Percentiles rank a stretch among this genome's conserved stretches.
Evolutionary conservation across 1,140 invertebrate species (phyloP).

Genomic region (Arion vulgaris): DNA sequence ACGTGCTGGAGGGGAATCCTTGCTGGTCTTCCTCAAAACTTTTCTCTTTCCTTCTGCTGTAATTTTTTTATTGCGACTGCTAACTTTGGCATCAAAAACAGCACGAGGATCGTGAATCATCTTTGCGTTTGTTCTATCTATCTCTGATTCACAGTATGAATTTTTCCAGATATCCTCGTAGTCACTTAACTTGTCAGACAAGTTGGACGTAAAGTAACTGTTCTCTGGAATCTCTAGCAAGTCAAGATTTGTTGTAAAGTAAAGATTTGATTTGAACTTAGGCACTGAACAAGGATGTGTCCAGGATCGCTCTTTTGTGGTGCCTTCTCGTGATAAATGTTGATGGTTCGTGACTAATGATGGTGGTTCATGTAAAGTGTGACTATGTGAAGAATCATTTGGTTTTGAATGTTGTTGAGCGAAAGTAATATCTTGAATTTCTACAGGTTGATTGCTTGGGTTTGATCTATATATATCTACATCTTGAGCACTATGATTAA

Average conservation of each 20-base stretch:
- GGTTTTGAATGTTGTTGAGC: neutral
- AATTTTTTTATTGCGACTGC: neutral
- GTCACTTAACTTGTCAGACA: slow-evolving; percentile 93
- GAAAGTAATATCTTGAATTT: neutral
- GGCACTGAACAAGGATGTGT: slow-evolving; percentile 14
- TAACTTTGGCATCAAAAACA: slow-evolving; percentile 16
- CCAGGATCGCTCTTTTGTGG: slow-evolving; percentile 12
- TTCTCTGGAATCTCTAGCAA: slow-evolving; percentile 59
- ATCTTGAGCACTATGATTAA: neutral
- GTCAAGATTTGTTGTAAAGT: slow-evolving; percentile 56
- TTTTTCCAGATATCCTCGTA: slow-evolving; percentile 93
- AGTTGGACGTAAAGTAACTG: slow-evolving; percentile 86
- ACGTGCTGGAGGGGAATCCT: slow-evolving; percentile 7
- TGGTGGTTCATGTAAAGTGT: too few relatives aligned
- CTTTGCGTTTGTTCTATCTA: slow-evolving; percentile 19
- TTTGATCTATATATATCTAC: slow-evolving; percentile 25
- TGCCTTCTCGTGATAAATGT: neutral
- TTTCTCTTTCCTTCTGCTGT: slow-evolving; percentile 15
- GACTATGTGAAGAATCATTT: neutral
- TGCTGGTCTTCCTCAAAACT: slow-evolving; percentile 21
- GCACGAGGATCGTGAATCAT: slow-evolving; percentile 21
- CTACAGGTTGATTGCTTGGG: slow-evolving; percentile 6
- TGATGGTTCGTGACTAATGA: neutral
- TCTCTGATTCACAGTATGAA: slow-evolving; percentile 46
- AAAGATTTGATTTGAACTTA: slow-evolving; percentile 71